Percentiles rank a stretch among this genome's conserved stretches.
Conservation (phyloP, 2,797 vertebrate species). For the Holocentrus rufus region DNA sequence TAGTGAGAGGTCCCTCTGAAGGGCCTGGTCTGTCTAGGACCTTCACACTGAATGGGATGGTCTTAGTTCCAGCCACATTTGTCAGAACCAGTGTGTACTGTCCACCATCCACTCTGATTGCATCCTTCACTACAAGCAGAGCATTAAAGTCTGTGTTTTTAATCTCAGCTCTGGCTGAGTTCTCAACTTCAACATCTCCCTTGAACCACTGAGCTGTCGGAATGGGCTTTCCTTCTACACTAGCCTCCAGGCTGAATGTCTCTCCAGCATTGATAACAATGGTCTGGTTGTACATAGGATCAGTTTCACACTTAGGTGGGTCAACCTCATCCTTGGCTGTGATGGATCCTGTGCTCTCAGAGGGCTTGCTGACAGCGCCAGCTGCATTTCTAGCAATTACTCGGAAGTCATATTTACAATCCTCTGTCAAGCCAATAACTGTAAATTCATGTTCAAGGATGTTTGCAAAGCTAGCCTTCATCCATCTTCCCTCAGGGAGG, state of each 20-base stretch:
- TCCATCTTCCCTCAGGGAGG: conserved; percentile 98
- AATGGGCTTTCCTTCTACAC: conserved; percentile 92
- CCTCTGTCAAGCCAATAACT: conserved; percentile 93
- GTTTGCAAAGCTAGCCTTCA: conserved; percentile 98
- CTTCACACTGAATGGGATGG: conserved; percentile 92
- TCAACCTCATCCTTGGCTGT: conserved; percentile 98
- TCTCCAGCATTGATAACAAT: conserved; percentile 95
- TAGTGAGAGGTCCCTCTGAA: conserved; percentile 91
- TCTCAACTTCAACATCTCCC: conserved; percentile 93
- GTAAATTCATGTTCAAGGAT: conserved; percentile 93
- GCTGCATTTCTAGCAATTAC: conserved; percentile 97
- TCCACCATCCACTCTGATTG: conserved; percentile 95
- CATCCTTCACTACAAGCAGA: conserved; percentile 93
- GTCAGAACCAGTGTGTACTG: conserved; percentile 94
- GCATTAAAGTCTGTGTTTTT: conserved; percentile 95
- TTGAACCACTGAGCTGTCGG: conserved; percentile 96
- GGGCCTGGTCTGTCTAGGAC: conserved; percentile 97
- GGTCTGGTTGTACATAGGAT: conserved; percentile 93
- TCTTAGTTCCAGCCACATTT: conserved; percentile 95
- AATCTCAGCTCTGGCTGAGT: conserved; percentile 92
- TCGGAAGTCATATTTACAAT: conserved; percentile 96
- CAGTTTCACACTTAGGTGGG: conserved; percentile 91
- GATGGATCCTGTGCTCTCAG: conserved; percentile 94
- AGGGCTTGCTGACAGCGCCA: conserved; percentile 93
- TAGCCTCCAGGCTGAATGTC: conserved; percentile 92